Evolutionary conservation across 2,113 vertebrate genomes (phyloP).

Genomic region (Symphodus melops): DNA sequence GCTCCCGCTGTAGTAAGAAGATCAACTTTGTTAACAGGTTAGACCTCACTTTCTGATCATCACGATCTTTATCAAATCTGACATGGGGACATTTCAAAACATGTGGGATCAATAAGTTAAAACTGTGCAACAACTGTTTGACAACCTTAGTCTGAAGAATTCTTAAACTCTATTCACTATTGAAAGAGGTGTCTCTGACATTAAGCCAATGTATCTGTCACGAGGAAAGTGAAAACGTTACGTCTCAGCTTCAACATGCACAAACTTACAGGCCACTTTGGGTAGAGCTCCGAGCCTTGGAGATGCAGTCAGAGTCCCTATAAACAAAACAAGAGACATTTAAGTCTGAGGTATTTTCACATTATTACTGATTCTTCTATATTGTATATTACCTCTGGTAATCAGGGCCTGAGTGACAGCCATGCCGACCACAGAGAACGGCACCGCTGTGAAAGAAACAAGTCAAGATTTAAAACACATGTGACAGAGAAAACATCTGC

Average conservation of each 20-base stretch:
- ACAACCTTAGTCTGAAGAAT: no score
- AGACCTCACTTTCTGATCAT: no score
- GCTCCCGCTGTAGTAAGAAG: no score
- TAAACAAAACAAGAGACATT: conserved; percentile 15
- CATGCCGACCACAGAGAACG: conserved; percentile 88
- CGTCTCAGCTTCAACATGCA: not conserved
- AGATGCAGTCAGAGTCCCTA: conserved; percentile 86
- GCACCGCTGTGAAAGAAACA: conserved; percentile 84
- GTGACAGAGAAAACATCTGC: not conserved
- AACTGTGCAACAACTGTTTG: no score
- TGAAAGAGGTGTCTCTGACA: no score
- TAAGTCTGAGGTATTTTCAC: not conserved
- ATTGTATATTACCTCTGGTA: conserved; percentile 85
- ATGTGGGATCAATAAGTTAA: no score
- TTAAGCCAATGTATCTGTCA: no score
- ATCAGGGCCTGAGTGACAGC: conserved; percentile 87
- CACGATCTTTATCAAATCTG: no score
- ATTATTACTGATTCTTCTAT: not conserved
- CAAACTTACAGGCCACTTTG: conserved; percentile 91
- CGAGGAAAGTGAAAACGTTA: not conserved
- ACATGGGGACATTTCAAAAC: no score
- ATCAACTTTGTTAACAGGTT: no score
- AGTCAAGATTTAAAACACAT: not conserved
- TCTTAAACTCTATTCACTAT: no score
- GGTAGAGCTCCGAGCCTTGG: conserved; percentile 88